Conservation (phyloP, 2,113 vertebrate genomes). For the Probosciger aterrimus region DNA sequence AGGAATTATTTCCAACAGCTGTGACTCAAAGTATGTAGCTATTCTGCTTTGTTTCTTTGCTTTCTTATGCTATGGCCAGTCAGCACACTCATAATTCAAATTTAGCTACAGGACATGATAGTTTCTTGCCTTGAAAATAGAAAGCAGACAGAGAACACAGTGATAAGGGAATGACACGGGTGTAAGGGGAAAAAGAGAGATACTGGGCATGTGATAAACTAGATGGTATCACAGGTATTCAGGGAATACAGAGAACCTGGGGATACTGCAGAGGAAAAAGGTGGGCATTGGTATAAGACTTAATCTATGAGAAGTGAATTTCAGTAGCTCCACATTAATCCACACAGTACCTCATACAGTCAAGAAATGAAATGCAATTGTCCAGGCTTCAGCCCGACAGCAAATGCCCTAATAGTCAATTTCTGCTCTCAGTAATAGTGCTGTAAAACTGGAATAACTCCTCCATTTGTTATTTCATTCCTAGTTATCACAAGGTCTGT, state of each 20-base stretch:
- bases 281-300: background rate
- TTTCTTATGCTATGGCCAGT: background rate
- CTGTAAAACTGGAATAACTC: background rate
- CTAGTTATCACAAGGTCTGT: background rate
- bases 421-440: background rate
- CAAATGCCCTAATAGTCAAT: background rate
- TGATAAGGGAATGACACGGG: background rate
- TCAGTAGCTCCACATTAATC: background rate
- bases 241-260: background rate
- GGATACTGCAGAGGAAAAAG: background rate
- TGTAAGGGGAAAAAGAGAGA: background rate
- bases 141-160: background rate
- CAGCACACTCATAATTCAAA: background rate
- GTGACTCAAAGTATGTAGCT: background rate
- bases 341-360: background rate
- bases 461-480: background rate
- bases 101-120: background rate
- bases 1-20: too few species aligned
- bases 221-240: background rate
- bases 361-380: background rate
- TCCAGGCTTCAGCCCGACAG: background rate
- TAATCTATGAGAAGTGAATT: background rate
- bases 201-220: background rate
- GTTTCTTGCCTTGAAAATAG: background rate
- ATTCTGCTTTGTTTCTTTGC: background rate